These are phyloP conservation scores for Sesia bembeciformis DNA, from an alignment of 2,888 invertebrate genomes.

Conservation along the genomic window DNA sequence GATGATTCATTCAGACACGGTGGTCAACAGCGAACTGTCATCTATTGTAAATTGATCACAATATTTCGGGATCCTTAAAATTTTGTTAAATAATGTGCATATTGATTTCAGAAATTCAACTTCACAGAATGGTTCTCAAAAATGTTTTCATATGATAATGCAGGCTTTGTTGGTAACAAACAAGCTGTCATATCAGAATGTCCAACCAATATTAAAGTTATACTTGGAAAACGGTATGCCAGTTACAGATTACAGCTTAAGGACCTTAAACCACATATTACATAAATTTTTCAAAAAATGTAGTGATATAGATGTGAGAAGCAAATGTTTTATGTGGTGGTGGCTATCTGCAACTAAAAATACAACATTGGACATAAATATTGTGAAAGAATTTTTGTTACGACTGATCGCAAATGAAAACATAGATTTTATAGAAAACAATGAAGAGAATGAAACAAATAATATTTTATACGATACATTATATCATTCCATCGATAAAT, in stretches of 20 bases:
- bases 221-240: conserved; percentile 59
- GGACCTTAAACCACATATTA: conserved; percentile 37
- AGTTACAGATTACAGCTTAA: conserved; percentile 36
- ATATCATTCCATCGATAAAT: conserved; percentile 39
- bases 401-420: conserved; percentile 47
- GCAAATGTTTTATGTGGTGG: conserved; percentile 41
- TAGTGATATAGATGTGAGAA: conserved; percentile 29
- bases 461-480: conserved; percentile 30
- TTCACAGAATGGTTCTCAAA: conserved; percentile 27
- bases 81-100: too few relatives aligned
- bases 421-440: conserved; percentile 12
- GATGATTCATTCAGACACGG: too few relatives aligned
- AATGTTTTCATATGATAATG: conserved; percentile 43
- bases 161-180: conserved; percentile 33
- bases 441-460: conserved; percentile 4
- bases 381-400: conserved; percentile 31
- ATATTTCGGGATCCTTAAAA: too few relatives aligned
- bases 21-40: too few relatives aligned
- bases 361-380: conserved; percentile 3
- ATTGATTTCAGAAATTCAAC: conserved; percentile 40
- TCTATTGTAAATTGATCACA: too few relatives aligned
- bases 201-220: conserved; percentile 44
- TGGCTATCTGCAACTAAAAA: neutral
- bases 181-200: conserved; percentile 33
- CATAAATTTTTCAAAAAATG: conserved; percentile 49